A percentile compares a stretch with the other conserved stretches of the same genome.
These are phyloP conservation scores for Limnephilus rhombicus DNA, from an alignment of 2,888 invertebrate species.

Conservation along the genomic window DNA sequence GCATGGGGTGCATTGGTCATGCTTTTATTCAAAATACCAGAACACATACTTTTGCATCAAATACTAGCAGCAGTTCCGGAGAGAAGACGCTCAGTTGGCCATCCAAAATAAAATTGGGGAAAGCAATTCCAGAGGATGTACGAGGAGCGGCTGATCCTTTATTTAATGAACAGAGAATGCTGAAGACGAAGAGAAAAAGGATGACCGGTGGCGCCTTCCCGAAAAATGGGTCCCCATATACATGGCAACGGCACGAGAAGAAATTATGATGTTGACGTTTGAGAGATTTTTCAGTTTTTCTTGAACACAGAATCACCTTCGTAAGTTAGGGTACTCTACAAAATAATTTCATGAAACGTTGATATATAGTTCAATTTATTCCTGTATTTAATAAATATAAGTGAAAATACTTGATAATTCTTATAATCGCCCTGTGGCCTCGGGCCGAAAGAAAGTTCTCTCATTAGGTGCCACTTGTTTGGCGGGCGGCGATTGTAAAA, in stretches of 20 bases:
- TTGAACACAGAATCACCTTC: too few species aligned
- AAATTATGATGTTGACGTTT: not conserved
- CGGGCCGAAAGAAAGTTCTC: conserved; percentile 62
- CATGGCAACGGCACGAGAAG: not conserved
- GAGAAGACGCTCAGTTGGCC: not conserved
- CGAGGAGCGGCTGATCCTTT: not conserved
- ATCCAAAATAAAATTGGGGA: not conserved
- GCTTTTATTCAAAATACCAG: not conserved
- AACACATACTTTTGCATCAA: not conserved
- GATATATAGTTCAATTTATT: not conserved
- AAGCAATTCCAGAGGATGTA: not conserved
- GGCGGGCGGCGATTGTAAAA: conserved; percentile 61
- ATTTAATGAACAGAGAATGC: not conserved
- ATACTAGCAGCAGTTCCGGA: not conserved
- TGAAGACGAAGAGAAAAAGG: not conserved
- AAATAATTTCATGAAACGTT: too few species aligned
- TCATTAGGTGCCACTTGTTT: conserved; percentile 65
- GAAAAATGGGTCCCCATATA: not conserved
- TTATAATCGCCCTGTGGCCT: conserved; percentile 32
- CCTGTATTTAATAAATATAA: not conserved
- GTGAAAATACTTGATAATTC: not conserved
- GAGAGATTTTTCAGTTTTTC: too few species aligned
- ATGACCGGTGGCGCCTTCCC: not conserved
- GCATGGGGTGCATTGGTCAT: not conserved
- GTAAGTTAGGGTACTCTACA: too few species aligned